Evolutionary conservation across 2,113 vertebrate species (phyloP), one percentile per base, ranked within the genome.

Genomic region (Mohoua ochrocephala): DNA sequence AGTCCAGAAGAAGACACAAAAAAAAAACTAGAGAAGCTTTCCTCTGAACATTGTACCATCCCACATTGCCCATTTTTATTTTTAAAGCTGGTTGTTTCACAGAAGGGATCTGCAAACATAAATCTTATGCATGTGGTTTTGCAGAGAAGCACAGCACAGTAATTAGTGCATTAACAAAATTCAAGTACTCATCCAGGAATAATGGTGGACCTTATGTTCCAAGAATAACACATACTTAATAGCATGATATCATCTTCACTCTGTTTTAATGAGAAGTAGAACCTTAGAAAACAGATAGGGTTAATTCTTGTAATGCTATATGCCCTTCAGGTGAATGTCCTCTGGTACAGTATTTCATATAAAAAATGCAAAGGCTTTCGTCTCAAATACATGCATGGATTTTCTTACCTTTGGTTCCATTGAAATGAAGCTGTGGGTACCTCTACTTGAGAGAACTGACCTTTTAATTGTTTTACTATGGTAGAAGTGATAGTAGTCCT

Each of bases 391-490:
- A 81, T 74, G 89, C 53, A 33, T 86, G 87, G 97, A 97, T 97
- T 93, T 95, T 95, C 98, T 99, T 98, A 99, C 99, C 99, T 99
- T 99, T 95, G 99, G 99, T 98, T 99, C 99, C 99, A 99, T 99
- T 96, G 99, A 99, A 98, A 99, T 99, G 98, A 99, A 99, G 98
- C 98, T 99, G 98, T 99, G 99, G 69, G 98, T 98, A 96, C 99
- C 99, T 97, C 98, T 98, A 90, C 99, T 99, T 74, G 99, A 99
- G 57, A 99, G 97, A 96, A 99, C 98, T 68, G 99, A 99, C 95
- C 99, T 99, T 98, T 99, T 99, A 98, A 99, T 99, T 93, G 99
- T 99, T 97, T 99, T 99, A 97, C 99, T 99, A 91, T 99, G 99
- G 98, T 99, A 99, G 97, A 99, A 99, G 97, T 99, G 99, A 97